Percentiles rank a stretch among this genome's conserved stretches.
Evolutionary conservation across 2,888 invertebrate genomes (phyloP).

Genomic region (Drosophila peninsularis): DNA sequence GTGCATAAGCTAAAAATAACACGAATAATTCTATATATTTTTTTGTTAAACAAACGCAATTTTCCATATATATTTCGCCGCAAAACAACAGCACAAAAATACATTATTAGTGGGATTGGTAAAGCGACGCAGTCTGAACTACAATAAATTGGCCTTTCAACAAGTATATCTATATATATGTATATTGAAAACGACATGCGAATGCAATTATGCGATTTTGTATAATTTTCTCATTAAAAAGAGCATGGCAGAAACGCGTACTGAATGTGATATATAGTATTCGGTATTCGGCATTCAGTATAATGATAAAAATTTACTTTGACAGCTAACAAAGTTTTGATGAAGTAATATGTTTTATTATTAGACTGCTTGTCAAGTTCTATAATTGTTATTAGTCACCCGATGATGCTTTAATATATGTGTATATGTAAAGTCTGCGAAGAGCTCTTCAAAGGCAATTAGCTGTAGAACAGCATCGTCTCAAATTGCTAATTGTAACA

Average conservation of each 20-base stretch:
- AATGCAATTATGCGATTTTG: slow-evolving; percentile 44
- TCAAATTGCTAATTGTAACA: slow-evolving; percentile 23
- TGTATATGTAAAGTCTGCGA: neutral
- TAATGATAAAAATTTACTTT: slow-evolving; percentile 44
- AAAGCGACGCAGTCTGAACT: neutral
- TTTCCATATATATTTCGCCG: slow-evolving; percentile 2
- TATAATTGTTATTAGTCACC: slow-evolving; percentile 46
- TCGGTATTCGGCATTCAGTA: slow-evolving; percentile 11
- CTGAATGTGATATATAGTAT: slow-evolving; percentile 12
- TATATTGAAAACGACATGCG: slow-evolving; percentile 23
- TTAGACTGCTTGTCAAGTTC: slow-evolving; percentile 45
- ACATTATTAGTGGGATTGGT: slow-evolving; percentile 4
- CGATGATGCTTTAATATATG: slow-evolving; percentile 17
- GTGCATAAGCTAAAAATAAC: slow-evolving; percentile 60
- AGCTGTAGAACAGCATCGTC: slow-evolving; percentile 10
- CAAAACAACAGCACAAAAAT: slow-evolving; percentile 1
- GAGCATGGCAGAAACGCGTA: slow-evolving; percentile 27
- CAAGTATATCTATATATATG: neutral
- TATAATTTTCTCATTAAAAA: slow-evolving; percentile 50
- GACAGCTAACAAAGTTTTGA: slow-evolving; percentile 45
- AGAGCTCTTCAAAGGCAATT: slow-evolving; percentile 2
- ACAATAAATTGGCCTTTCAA: slow-evolving; percentile 2
- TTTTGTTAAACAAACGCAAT: slow-evolving; percentile 50
- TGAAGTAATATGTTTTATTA: slow-evolving; percentile 60
- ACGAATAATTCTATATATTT: slow-evolving; percentile 53